Conservation (phyloP, 2,113 vertebrate genomes). For the Hepsetus odoe region DNA sequence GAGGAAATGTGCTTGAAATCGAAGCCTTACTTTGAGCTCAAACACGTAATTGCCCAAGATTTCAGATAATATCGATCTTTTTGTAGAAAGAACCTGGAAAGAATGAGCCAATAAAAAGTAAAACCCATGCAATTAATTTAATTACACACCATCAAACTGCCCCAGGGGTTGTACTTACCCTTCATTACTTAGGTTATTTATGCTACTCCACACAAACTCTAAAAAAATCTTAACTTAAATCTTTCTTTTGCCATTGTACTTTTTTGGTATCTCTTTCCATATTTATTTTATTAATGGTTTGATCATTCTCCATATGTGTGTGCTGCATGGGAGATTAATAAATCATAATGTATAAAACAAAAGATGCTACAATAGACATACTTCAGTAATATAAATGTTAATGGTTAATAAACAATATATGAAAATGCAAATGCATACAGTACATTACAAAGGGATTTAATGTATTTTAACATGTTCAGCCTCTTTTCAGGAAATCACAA, state of each 20-base stretch:
- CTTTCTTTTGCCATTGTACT: not conserved
- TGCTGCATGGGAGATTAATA: too few relatives aligned
- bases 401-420: too few relatives aligned
- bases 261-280: not conserved
- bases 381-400: too few relatives aligned
- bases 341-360: too few relatives aligned
- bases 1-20: conserved; percentile 39
- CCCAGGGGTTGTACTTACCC: conserved; percentile 40
- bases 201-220: conserved; percentile 24
- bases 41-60: conserved; percentile 52
- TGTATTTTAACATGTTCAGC: too few relatives aligned
- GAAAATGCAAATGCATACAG: too few relatives aligned
- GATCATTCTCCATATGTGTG: not conserved
- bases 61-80: conserved; percentile 58
- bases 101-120: conserved; percentile 48
- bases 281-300: conserved; percentile 3
- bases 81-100: conserved; percentile 43
- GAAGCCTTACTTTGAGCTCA: conserved; percentile 47
- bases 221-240: conserved; percentile 31
- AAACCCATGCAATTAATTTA: conserved; percentile 60
- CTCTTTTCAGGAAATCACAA: too few relatives aligned
- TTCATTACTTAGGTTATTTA: conserved; percentile 50
- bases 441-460: too few relatives aligned
- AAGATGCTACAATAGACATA: too few relatives aligned
- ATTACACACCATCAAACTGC: conserved; percentile 52